These are phyloP conservation scores for Euphydryas editha DNA, from an alignment of 2,888 invertebrate genomes.

Conservation along the genomic window DNA sequence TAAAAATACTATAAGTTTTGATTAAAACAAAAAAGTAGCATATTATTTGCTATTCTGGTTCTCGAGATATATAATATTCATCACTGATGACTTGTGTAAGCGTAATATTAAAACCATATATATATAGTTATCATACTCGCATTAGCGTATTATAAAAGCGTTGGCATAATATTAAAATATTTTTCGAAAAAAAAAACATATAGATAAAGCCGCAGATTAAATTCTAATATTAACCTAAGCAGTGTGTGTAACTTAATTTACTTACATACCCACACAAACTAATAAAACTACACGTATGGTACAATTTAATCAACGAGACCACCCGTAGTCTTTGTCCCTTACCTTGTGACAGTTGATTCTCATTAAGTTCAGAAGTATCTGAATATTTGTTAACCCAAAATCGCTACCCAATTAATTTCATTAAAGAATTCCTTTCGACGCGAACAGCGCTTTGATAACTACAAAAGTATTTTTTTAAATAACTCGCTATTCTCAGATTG, in stretches of 20 bases:
- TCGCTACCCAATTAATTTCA: conserved; percentile 77
- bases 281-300: neutral
- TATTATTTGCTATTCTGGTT: no score
- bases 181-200: no score
- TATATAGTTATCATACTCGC: no score
- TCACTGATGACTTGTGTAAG: no score
- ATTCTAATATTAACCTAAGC: no score
- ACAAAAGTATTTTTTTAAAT: conserved; percentile 69
- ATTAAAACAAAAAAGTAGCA: no score
- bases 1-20: no score
- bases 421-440: conserved; percentile 74
- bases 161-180: no score
- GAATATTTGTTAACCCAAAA: conserved; percentile 66
- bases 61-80: no score
- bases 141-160: no score
- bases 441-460: conserved; percentile 62
- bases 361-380: conserved; percentile 69
- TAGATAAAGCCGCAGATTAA: no score
- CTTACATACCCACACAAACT: neutral
- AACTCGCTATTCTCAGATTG: conserved; percentile 55
- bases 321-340: conserved; percentile 37
- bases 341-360: conserved; percentile 61
- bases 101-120: no score
- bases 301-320: conserved; percentile 17
- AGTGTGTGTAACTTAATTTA: neutral